Evolutionary conservation across 2,113 vertebrate species (phyloP), one percentile per base, ranked within the genome.

Genomic region (Macrotus californicus): DNA sequence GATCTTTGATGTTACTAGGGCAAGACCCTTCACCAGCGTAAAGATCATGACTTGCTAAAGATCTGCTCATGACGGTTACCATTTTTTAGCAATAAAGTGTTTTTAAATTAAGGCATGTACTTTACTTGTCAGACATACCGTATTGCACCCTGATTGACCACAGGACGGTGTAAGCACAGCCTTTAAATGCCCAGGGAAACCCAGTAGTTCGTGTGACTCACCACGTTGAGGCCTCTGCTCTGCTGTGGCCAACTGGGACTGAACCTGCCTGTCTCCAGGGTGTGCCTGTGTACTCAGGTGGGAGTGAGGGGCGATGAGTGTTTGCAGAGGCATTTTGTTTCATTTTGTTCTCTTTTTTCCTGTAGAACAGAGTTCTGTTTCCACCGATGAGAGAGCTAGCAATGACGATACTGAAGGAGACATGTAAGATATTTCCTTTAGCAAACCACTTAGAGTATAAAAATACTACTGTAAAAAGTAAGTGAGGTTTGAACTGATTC

Each of bases 361-460:
- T 82, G 0, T 69, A 96, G 92, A 15, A 41, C n/a, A 6, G 0
- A 0, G 0, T n/a, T 8, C 0, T 39, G 5, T 43, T 5, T 7
- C 13, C 70, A 5, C 29, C 46, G 24, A 83, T 66, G 36, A n/a
- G 36, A 31, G 19, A 4, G 8, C 12, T 34, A 50, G 10, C 2
- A 10, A 13, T 59, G 34, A 36, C 15, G 7, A 18, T 59, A 52
- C 67, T 41, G 24, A 91, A 59, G 80, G 87, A 77, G 41, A n/a
- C 3, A 1, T 12, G 50, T 92, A 92, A 95, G 39, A 26, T 9
- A 81, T 87, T 87, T 83, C 24, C 50, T 89, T 93, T 93, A 61
- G 79, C 56, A 77, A 87, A 70, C 54, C 16, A 56, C 22, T 80
- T 82, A 13, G 66, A 41, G 21, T 59, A 52, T 31, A 80, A 89